Evolutionary conservation across 2,888 invertebrate genomes (phyloP).

Genomic region (Xestobium rufovillosum): DNA sequence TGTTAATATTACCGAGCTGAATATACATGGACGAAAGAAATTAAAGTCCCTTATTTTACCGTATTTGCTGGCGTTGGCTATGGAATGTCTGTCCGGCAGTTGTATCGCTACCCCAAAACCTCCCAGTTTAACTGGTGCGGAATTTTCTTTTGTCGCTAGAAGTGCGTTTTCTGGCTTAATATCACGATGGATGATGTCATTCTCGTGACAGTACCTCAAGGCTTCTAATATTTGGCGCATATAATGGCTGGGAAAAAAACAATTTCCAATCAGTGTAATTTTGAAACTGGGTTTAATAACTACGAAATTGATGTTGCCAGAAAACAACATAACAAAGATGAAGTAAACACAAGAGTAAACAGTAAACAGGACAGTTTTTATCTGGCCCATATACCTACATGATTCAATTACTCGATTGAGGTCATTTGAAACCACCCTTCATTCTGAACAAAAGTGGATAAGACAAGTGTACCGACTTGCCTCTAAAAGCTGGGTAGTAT

Average conservation of each 20-base stretch:
- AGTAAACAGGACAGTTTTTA: no score
- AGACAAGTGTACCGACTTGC: no score
- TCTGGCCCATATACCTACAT: no score
- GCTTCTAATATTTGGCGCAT: slow-evolving; percentile 98
- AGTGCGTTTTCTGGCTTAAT: slow-evolving; percentile 96
- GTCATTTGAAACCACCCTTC: no score
- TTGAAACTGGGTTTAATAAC: no score
- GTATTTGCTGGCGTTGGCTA: slow-evolving; percentile 22
- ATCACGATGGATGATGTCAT: slow-evolving; percentile 96
- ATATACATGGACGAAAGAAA: no score
- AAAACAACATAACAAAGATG: neutral
- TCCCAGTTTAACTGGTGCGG: slow-evolving; percentile 95
- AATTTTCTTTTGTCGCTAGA: slow-evolving; percentile 93
- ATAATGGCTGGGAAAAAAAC: slow-evolving; percentile 73
- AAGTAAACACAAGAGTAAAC: no score
- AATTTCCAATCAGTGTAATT: slow-evolving; percentile 6
- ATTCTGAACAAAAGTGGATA: no score
- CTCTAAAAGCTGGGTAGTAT: no score
- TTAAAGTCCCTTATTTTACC: neutral
- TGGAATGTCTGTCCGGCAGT: slow-evolving; percentile 63
- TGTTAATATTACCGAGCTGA: no score
- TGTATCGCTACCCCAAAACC: slow-evolving; percentile 97
- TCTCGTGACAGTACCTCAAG: slow-evolving; percentile 94
- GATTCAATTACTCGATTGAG: no score
- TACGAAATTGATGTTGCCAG: no score